These are phyloP conservation scores for Chydorus sphaericus DNA, from an alignment of 2,888 invertebrate species.

Conservation along the genomic window DNA sequence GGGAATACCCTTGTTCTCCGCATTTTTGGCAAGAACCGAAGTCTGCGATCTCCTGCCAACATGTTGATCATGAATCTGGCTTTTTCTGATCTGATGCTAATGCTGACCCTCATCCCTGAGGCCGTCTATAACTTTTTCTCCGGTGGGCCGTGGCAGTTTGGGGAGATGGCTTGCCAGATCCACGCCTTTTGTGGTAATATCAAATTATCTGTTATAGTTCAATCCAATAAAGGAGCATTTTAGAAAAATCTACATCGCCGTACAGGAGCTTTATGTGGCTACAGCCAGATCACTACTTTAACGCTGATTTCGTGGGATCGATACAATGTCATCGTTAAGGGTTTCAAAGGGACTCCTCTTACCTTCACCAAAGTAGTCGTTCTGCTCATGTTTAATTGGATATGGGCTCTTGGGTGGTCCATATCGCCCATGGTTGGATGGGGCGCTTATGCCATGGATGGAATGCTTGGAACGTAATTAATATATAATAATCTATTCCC, in stretches of 20 bases:
- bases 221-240: background rate
- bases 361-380: conserved; percentile 19
- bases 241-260: background rate
- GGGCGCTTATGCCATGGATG: conserved; percentile 17
- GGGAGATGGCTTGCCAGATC: conserved; percentile 24
- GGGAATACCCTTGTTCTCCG: conserved; percentile 8
- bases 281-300: conserved; percentile 28
- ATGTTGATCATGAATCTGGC: conserved; percentile 27
- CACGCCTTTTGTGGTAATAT: conserved; percentile 24
- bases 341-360: conserved; percentile 23
- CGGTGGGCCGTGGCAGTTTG: conserved; percentile 24
- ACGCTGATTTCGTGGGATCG: conserved; percentile 27
- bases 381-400: conserved; percentile 26
- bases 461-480: conserved; percentile 13
- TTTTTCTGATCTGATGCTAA: conserved; percentile 26
- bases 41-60: conserved; percentile 26
- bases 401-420: conserved; percentile 24
- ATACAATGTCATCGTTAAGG: conserved; percentile 27
- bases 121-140: conserved; percentile 17
- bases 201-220: too few relatives aligned
- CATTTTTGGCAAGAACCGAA: conserved; percentile 4
- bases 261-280: conserved; percentile 26
- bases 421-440: conserved; percentile 28
- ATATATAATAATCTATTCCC: background rate
- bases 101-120: conserved; percentile 21